phyloP scores from a whole-genome alignment of 1,140 invertebrate species.

The Trachymyrmex cornetzi region DNA sequence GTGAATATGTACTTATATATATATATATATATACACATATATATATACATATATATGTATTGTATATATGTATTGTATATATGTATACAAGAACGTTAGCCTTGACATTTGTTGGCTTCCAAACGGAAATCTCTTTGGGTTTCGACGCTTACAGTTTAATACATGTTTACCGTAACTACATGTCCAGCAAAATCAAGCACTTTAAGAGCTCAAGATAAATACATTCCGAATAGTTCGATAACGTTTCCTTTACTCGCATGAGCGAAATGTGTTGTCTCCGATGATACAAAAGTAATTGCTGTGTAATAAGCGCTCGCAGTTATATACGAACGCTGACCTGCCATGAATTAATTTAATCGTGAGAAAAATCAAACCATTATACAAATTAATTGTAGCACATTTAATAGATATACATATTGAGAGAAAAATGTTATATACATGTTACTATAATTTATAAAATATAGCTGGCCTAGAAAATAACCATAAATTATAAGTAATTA shows the following conservation, averaged over 20 bases:
- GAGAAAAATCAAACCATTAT: background rate
- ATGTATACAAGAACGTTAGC: conserved; percentile 71
- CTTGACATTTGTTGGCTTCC: conserved; percentile 75
- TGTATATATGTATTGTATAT: too few species aligned
- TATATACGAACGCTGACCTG: background rate
- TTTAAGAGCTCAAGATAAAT: conserved; percentile 33
- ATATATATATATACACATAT: too few species aligned
- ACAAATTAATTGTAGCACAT: background rate
- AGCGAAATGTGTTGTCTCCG: background rate
- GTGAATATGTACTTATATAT: conserved; percentile 49
- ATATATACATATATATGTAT: too few species aligned
- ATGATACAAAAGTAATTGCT: background rate
- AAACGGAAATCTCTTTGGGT: conserved; percentile 41
- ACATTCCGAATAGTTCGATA: background rate
- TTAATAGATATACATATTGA: background rate
- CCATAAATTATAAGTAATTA: too few species aligned
- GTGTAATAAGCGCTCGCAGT: background rate
- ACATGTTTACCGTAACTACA: conserved; percentile 5
- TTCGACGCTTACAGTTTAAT: conserved; percentile 69
- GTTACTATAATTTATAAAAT: too few species aligned
- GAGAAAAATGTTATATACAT: too few species aligned
- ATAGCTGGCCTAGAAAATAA: too few species aligned
- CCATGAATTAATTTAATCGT: background rate
- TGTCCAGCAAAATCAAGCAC: background rate
- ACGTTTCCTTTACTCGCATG: conserved; percentile 23